Conservation (phyloP, 2,113 vertebrate genomes). For the Uropsilus gracilis region DNA sequence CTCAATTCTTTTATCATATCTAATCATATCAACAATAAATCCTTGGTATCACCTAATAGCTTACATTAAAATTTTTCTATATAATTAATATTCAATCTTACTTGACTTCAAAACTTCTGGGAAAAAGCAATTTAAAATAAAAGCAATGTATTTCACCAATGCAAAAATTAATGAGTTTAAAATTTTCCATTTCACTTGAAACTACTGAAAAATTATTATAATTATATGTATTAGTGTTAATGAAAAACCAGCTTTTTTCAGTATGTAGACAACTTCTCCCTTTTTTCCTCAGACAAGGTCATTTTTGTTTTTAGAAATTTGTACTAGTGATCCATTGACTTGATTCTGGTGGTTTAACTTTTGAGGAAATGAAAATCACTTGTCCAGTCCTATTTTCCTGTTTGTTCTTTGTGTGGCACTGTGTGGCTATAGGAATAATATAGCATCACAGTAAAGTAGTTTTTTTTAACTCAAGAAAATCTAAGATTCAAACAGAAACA, state of each 20-base stretch:
- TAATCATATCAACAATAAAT: neutral
- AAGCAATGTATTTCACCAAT: neutral
- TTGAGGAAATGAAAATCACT: neutral
- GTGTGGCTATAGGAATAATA: neutral
- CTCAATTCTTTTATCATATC: neutral
- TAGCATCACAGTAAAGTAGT: neutral
- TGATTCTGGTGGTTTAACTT: neutral
- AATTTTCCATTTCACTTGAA: no score
- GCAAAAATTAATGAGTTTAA: neutral
- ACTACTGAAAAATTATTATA: no score
- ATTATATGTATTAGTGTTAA: no score
- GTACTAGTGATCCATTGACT: neutral
- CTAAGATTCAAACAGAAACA: neutral
- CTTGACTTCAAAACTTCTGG: conserved; percentile 31
- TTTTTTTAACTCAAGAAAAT: neutral
- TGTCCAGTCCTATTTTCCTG: neutral
- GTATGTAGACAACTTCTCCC: no score
- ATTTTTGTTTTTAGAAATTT: neutral
- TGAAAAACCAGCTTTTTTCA: no score
- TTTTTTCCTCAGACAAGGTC: neutral
- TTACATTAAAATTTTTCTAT: neutral
- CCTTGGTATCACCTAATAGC: neutral
- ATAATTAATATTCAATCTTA: neutral
- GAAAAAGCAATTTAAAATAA: conserved; percentile 19
- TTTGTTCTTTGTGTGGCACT: neutral